Percentiles rank a stretch among this genome's conserved stretches.
phyloP scores from a whole-genome alignment of 2,888 invertebrate species.

The Lithophane semibrunnea region DNA sequence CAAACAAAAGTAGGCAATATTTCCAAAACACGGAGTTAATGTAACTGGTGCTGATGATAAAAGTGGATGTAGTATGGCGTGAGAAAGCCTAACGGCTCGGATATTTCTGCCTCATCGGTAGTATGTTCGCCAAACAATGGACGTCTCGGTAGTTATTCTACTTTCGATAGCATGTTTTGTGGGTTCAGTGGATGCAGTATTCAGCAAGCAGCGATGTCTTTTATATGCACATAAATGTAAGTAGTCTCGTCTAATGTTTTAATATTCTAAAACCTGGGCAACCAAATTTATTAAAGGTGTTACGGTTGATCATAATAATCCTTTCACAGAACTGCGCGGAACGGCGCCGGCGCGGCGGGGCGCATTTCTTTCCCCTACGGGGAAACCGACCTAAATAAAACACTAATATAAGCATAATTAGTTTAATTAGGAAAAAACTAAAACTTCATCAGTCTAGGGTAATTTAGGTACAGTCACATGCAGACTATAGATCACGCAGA shows the following conservation, averaged over 20 bases:
- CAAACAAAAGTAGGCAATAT: constrained; percentile 41
- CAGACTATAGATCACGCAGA: background rate
- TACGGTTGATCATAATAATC: no score
- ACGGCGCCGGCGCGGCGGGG: no score
- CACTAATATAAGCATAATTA: no score
- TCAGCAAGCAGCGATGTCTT: constrained; percentile 73
- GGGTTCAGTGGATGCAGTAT: constrained; percentile 60
- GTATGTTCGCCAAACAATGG: constrained; percentile 72
- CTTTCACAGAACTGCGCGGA: background rate
- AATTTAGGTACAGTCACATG: no score
- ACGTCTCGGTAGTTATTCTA: constrained; percentile 63
- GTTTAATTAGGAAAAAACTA: no score
- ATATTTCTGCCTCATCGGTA: constrained; percentile 48
- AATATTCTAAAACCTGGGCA: background rate
- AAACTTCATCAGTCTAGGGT: no score
- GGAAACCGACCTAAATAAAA: no score
- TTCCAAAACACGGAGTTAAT: constrained; percentile 66
- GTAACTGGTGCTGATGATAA: constrained; percentile 65
- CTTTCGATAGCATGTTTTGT: constrained; percentile 69
- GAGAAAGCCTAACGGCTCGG: constrained; percentile 65
- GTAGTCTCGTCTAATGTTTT: constrained; percentile 57
- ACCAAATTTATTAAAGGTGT: background rate
- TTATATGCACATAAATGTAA: constrained; percentile 74
- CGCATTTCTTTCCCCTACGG: no score
- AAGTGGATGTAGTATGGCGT: constrained; percentile 60